Evolutionary conservation across 2,888 invertebrate species (phyloP).

Genomic region (Ligdia adustata): DNA sequence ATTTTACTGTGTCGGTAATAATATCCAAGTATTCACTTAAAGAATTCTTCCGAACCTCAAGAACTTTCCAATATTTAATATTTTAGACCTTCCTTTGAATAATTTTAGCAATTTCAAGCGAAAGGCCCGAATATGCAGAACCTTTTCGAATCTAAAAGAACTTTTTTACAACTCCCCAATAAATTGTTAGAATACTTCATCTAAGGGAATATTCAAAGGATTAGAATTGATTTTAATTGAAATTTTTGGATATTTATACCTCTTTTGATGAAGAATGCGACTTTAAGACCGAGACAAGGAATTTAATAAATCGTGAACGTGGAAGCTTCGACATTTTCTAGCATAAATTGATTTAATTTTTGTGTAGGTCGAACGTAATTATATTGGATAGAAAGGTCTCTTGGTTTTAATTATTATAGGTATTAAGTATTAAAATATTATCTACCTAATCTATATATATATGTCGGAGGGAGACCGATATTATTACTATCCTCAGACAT

Average conservation of each 20-base stretch:
- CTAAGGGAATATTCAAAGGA: slow-evolving; percentile 33
- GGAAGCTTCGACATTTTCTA: neutral
- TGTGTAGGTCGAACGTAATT: neutral
- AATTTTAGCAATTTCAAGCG: slow-evolving; percentile 30
- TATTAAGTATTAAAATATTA: too few relatives aligned
- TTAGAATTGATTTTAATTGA: slow-evolving; percentile 34
- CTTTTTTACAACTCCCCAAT: slow-evolving; percentile 35
- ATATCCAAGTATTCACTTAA: neutral
- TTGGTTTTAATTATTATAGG: too few relatives aligned
- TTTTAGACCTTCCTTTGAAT: slow-evolving; percentile 22
- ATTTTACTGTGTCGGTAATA: too few relatives aligned
- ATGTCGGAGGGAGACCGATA: too few relatives aligned
- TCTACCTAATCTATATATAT: too few relatives aligned
- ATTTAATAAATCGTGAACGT: slow-evolving; percentile 17
- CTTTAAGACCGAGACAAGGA: slow-evolving; percentile 10
- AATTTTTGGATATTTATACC: slow-evolving; percentile 25
- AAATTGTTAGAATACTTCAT: slow-evolving; percentile 38
- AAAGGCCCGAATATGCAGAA: slow-evolving; percentile 34
- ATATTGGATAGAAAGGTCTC: too few relatives aligned
- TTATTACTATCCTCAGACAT: too few relatives aligned
- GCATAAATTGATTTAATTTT: neutral
- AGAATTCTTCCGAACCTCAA: slow-evolving; percentile 24
- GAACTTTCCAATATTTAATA: slow-evolving; percentile 22
- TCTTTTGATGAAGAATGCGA: slow-evolving; percentile 10
- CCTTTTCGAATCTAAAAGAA: slow-evolving; percentile 32